A percentile compares a stretch with the other conserved stretches of the same genome.
Evolutionary conservation across 2,888 invertebrate genomes (phyloP).

Genomic region (Lasioglossum morio): DNA sequence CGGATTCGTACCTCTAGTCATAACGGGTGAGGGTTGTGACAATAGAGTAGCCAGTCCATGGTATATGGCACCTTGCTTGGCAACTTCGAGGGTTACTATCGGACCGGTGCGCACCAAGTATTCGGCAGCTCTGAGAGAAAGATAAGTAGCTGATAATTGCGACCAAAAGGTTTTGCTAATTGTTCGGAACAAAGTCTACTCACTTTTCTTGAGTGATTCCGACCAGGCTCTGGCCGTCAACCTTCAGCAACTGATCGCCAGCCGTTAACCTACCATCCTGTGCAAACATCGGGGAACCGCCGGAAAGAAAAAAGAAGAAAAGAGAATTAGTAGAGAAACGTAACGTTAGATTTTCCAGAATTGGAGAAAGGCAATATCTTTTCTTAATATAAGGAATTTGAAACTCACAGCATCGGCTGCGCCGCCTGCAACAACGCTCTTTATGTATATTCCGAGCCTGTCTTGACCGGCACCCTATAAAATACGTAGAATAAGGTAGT

Average conservation of each 20-base stretch:
- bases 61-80: constrained; percentile 98
- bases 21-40: constrained; percentile 95
- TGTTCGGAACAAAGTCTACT: constrained; percentile 53
- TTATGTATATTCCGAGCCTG: constrained; percentile 98
- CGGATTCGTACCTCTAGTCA: constrained; percentile 88
- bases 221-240: constrained; percentile 97
- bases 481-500: not conserved
- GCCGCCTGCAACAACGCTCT: constrained; percentile 98
- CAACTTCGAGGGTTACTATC: constrained; percentile 97
- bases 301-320: not conserved
- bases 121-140: constrained; percentile 93
- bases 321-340: not conserved
- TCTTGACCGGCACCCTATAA: constrained; percentile 90
- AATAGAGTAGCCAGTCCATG: constrained; percentile 97
- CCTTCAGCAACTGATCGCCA: constrained; percentile 98
- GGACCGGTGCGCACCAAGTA: constrained; percentile 97
- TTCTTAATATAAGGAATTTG: not conserved
- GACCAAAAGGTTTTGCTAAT: not conserved
- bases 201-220: constrained; percentile 90
- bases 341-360: too few species aligned
- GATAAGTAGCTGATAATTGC: not conserved
- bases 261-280: constrained; percentile 97
- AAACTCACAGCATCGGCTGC: constrained; percentile 91
- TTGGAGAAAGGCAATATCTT: not conserved
- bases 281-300: not conserved